Evolutionary conservation across 1,140 invertebrate genomes (phyloP).

Genomic region (Cepaea nemoralis): DNA sequence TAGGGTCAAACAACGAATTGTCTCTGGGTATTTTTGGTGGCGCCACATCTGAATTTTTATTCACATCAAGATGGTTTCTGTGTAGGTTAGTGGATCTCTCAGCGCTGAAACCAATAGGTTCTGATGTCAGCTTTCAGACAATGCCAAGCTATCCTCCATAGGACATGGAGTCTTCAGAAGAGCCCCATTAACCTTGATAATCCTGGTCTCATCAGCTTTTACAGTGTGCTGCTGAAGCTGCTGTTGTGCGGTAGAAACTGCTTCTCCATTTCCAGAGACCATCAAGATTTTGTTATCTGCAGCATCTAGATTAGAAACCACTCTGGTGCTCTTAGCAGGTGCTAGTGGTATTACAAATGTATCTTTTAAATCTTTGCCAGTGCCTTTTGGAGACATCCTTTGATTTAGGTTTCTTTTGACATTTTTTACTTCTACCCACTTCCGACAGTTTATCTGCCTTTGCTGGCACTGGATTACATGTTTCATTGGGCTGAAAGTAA

Average conservation of each 20-base stretch:
- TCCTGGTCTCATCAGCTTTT: conserved; percentile 3
- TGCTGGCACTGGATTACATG: not conserved
- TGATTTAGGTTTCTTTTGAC: not conserved
- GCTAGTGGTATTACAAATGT: conserved; percentile 24
- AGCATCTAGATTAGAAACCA: not conserved
- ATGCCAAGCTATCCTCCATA: no score
- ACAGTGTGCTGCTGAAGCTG: not conserved
- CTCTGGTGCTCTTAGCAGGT: not conserved
- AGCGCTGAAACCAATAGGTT: not conserved
- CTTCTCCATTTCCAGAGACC: not conserved
- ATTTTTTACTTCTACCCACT: not conserved
- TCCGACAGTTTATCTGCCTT: not conserved
- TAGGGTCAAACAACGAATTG: not conserved
- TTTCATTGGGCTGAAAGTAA: conserved; percentile 33
- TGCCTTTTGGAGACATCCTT: not conserved
- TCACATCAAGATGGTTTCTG: not conserved
- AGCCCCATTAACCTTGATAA: not conserved
- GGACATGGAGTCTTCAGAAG: not conserved
- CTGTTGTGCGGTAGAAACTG: not conserved
- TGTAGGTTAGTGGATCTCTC: no score
- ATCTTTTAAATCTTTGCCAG: not conserved
- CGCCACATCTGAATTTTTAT: not conserved
- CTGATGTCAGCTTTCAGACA: not conserved
- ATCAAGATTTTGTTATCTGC: not conserved
- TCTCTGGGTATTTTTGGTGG: not conserved